phyloP scores from a whole-genome alignment of 2,888 invertebrate species.

The Philereme transversata region DNA sequence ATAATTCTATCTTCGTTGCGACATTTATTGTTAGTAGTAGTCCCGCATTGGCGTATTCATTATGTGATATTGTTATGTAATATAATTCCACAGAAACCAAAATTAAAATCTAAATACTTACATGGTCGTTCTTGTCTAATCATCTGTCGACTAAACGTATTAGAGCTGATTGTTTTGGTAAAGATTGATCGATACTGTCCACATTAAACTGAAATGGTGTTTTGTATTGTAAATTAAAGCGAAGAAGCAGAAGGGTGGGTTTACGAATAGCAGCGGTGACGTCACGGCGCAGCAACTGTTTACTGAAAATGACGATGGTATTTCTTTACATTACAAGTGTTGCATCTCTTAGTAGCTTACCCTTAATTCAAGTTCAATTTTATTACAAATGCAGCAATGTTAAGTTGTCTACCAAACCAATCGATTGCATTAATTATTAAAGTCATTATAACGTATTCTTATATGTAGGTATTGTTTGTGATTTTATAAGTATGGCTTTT shows the following conservation, averaged over 20 bases:
- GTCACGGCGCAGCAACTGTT: conserved; percentile 59
- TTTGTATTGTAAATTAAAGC: conserved; percentile 75
- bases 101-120: conserved; percentile 15
- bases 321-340: conserved; percentile 42
- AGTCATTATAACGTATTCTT: background rate
- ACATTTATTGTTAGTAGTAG: conserved; percentile 6
- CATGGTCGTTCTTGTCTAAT: background rate
- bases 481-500: background rate
- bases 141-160: background rate
- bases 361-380: background rate
- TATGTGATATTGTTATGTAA: background rate
- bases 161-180: background rate
- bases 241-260: conserved; percentile 76
- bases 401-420: background rate
- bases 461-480: background rate
- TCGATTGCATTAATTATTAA: too few species aligned
- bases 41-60: background rate
- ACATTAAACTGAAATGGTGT: conserved; percentile 22
- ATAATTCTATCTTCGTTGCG: conserved; percentile 10
- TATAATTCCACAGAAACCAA: conserved; percentile 21
- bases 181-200: background rate
- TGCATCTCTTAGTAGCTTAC: conserved; percentile 13
- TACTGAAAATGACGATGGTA: conserved; percentile 68
- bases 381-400: background rate
- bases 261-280: conserved; percentile 65